Evolutionary conservation across 1,140 invertebrate species (phyloP).

Genomic region (Pseudoatta argentina): DNA sequence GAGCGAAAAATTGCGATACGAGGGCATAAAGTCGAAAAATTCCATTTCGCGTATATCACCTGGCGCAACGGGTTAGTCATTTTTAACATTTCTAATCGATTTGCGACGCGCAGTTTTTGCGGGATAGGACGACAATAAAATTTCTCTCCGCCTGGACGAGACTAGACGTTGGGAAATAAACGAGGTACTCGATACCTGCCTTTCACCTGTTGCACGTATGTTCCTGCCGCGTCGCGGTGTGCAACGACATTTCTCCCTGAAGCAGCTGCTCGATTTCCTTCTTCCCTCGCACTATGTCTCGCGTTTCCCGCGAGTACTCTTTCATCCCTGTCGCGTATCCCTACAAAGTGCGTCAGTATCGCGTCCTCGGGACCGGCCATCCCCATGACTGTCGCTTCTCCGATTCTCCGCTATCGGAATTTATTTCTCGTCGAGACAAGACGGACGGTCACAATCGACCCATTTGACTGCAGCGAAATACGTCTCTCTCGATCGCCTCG

Average conservation of each 20-base stretch:
- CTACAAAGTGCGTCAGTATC: conserved; percentile 18
- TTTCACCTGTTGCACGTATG: conserved; percentile 82
- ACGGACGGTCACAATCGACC: conserved; percentile 42
- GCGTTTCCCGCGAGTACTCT: not conserved
- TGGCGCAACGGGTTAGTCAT: not conserved
- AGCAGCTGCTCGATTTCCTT: conserved; percentile 50
- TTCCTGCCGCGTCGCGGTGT: conserved; percentile 43
- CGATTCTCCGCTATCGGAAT: conserved; percentile 30
- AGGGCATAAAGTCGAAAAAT: not conserved
- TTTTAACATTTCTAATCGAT: conserved; percentile 52
- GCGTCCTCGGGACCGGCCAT: not conserved
- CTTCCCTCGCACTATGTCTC: not conserved
- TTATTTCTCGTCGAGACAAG: conserved; percentile 46
- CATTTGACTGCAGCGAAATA: conserved; percentile 42
- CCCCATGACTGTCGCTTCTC: not conserved
- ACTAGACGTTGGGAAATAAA: conserved; percentile 65
- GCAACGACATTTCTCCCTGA: conserved; percentile 53
- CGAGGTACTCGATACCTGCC: conserved; percentile 69
- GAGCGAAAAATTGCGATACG: not conserved
- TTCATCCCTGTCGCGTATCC: conserved; percentile 32
- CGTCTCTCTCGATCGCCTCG: conserved; percentile 48
- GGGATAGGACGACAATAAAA: conserved; percentile 40
- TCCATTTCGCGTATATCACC: not conserved
- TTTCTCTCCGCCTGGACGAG: conserved; percentile 44
- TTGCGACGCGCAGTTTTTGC: conserved; percentile 35